Conservation (phyloP, 2,113 vertebrate genomes). For the Narcine bancroftii region DNA sequence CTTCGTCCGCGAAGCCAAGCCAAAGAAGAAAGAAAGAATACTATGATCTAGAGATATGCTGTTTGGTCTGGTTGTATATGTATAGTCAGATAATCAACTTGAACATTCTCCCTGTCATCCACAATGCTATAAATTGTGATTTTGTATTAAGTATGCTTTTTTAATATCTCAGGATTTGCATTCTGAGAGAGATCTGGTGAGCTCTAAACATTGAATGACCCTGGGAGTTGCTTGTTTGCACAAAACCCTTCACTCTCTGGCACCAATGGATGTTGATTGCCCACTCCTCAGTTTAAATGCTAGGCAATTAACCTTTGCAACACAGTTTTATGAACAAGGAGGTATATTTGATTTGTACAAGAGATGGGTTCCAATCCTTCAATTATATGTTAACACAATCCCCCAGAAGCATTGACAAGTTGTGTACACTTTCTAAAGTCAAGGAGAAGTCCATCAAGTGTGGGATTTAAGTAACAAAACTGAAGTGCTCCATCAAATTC, state of each 20-base stretch:
- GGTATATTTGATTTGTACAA: neutral
- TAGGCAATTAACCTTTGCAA: constrained; percentile 21
- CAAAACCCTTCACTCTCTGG: neutral
- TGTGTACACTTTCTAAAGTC: no score
- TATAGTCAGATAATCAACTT: neutral
- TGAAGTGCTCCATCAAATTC: no score
- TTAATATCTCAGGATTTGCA: neutral
- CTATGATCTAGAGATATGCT: no score
- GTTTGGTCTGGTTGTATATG: no score
- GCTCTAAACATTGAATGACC: neutral
- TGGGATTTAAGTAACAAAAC: no score
- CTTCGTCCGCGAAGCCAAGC: no score
- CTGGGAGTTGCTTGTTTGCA: neutral
- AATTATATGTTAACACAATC: neutral
- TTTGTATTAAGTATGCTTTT: no score
- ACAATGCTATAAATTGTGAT: no score
- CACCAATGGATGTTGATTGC: neutral
- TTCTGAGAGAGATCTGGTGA: neutral
- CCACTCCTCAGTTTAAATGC: neutral
- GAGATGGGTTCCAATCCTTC: neutral
- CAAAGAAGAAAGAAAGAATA: no score
- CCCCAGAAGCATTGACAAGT: neutral
- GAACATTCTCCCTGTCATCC: neutral
- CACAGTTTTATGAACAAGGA: neutral
- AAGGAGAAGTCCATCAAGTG: no score